Conservation (phyloP, 2,797 vertebrate genomes). For the Botia almorhae region DNA sequence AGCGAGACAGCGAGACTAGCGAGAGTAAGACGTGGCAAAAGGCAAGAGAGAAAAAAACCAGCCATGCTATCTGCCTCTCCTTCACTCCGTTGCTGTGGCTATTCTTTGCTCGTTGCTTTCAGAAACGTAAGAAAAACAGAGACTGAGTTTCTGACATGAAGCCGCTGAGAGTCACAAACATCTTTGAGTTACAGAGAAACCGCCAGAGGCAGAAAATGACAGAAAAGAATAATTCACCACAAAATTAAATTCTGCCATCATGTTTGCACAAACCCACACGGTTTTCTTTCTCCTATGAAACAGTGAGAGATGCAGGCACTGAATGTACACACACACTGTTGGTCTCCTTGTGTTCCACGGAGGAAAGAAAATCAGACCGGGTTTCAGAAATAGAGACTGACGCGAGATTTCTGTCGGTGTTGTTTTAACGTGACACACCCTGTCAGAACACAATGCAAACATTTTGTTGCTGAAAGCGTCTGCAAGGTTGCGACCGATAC, state of each 20-base stretch:
- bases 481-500: neutral
- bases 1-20: neutral
- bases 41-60: neutral
- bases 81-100: neutral
- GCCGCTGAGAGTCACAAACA: neutral
- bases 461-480: neutral
- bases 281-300: too few relatives aligned
- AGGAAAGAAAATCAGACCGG: neutral
- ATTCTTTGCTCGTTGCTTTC: neutral
- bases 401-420: neutral
- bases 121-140: neutral
- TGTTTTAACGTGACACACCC: neutral
- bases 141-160: neutral
- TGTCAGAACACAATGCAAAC: neutral
- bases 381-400: neutral
- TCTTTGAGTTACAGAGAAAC: too few relatives aligned
- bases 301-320: too few relatives aligned
- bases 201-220: too few relatives aligned
- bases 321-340: too few relatives aligned
- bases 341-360: neutral
- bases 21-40: slow-evolving; percentile 21
- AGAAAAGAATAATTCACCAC: too few relatives aligned
- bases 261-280: too few relatives aligned
- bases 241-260: too few relatives aligned
- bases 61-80: neutral